phyloP scores from a whole-genome alignment of 1,140 invertebrate species.

The Semibalanus balanoides region DNA sequence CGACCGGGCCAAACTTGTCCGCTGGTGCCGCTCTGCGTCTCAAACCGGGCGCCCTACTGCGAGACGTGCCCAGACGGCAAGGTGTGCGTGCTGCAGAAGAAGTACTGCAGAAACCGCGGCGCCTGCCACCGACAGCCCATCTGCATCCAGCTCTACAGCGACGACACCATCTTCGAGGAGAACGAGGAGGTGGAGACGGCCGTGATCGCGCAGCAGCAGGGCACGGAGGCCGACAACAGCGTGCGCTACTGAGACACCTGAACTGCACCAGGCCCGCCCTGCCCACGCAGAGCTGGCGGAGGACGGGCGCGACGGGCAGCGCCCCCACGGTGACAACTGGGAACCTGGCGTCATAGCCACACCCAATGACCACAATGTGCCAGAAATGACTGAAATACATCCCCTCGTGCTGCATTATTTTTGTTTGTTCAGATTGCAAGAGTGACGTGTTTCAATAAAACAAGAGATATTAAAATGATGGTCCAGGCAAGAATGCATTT shows the following conservation, averaged over 20 bases:
- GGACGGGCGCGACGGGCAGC: no score
- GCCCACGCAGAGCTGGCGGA: no score
- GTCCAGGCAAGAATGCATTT: no score
- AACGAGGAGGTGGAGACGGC: background rate
- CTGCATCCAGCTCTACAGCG: constrained; percentile 5
- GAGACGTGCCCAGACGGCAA: background rate
- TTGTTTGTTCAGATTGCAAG: no score
- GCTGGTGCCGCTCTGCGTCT: background rate
- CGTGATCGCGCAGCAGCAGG: background rate
- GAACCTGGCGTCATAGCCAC: no score
- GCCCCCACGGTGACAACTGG: no score
- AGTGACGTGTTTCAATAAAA: no score
- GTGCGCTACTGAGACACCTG: background rate
- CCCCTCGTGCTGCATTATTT: no score
- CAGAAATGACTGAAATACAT: no score
- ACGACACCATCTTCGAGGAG: background rate
- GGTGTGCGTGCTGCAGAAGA: constrained; percentile 4
- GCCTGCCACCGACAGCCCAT: background rate
- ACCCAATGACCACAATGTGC: no score
- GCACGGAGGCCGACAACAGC: background rate
- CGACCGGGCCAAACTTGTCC: background rate
- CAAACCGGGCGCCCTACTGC: background rate
- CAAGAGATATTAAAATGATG: no score
- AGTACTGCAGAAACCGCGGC: background rate
- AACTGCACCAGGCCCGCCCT: no score